Evolutionary conservation across 2,113 vertebrate genomes (phyloP).

Genomic region (Callopanchax toddi): DNA sequence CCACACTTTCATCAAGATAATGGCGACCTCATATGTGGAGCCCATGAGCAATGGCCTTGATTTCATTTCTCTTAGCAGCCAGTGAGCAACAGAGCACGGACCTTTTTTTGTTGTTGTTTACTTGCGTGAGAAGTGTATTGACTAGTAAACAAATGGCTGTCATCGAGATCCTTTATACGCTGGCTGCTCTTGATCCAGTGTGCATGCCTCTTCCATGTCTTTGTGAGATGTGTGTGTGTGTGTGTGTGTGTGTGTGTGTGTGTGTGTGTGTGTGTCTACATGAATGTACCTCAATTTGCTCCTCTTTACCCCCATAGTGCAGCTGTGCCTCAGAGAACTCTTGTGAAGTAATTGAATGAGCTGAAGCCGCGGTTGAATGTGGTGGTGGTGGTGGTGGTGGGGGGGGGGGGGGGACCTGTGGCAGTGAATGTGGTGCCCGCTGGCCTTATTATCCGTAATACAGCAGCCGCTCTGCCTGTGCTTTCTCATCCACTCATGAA

Average conservation of each 20-base stretch:
- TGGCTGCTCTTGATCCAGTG: constrained; percentile 36
- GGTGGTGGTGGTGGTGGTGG: constrained; percentile 24
- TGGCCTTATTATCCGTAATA: constrained; percentile 80
- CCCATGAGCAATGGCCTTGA: constrained; percentile 59
- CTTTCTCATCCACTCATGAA: constrained; percentile 77
- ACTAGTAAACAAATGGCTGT: constrained; percentile 46
- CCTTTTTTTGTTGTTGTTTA: constrained; percentile 40
- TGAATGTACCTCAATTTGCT: constrained; percentile 75
- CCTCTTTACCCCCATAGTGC: constrained; percentile 73
- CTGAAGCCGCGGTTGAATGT: constrained; percentile 37
- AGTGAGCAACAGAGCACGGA: constrained; percentile 32
- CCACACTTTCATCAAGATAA: constrained; percentile 72
- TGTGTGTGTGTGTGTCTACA: constrained; percentile 44
- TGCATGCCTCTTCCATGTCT: constrained; percentile 41
- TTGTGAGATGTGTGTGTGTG: constrained; percentile 39
- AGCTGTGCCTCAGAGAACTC: constrained; percentile 78
- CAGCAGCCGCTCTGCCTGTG: constrained; percentile 66
- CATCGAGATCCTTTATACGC: constrained; percentile 49
- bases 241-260: constrained; percentile 41
- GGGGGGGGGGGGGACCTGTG: constrained; percentile 74
- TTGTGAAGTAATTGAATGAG: constrained; percentile 80
- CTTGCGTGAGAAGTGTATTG: constrained; percentile 43
- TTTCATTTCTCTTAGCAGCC: constrained; percentile 57
- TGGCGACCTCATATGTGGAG: constrained; percentile 63
- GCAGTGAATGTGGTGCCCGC: constrained; percentile 70